Percentiles rank a stretch among this genome's conserved stretches.
Evolutionary conservation across 2,797 vertebrate genomes (phyloP).

Genomic region (Rhodeus uyekii): DNA sequence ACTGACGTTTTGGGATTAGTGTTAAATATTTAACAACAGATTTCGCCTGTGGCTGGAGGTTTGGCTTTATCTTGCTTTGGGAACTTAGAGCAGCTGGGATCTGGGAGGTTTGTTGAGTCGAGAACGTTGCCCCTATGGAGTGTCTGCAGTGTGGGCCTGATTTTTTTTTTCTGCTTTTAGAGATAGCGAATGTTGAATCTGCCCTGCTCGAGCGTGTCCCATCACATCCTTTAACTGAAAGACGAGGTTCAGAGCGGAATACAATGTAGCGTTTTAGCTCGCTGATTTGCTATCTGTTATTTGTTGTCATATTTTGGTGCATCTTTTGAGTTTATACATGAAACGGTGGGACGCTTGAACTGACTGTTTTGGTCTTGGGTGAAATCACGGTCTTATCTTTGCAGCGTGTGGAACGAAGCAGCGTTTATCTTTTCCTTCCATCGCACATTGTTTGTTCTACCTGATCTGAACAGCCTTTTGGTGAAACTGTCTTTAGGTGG

Average conservation of each 20-base stretch:
- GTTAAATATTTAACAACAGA: conserved; percentile 41
- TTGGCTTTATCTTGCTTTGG: conserved; percentile 32
- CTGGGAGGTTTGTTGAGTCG: conserved; percentile 38
- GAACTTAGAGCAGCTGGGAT: conserved; percentile 37
- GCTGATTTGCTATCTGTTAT: conserved; percentile 62
- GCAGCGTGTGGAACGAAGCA: conserved; percentile 42
- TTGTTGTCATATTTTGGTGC: conserved; percentile 72
- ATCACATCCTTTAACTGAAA: conserved; percentile 68
- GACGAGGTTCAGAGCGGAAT: conserved; percentile 62
- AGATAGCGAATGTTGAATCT: conserved; percentile 38
- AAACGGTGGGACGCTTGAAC: not conserved
- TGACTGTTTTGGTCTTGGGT: conserved; percentile 53
- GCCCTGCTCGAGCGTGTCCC: conserved; percentile 63
- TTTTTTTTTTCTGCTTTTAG: conserved; percentile 58
- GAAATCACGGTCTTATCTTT: conserved; percentile 60
- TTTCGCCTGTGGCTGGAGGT: conserved; percentile 22
- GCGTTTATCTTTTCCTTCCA: conserved; percentile 65
- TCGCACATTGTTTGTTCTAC: conserved; percentile 29
- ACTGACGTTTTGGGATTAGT: conserved; percentile 15
- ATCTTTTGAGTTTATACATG: conserved; percentile 47
- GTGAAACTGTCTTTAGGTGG: conserved; percentile 18
- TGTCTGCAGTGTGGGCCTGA: not conserved
- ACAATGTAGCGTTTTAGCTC: conserved; percentile 75
- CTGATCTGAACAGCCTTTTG: conserved; percentile 8
- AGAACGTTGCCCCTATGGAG: conserved; percentile 27